Evolutionary conservation across 2,113 vertebrate genomes (phyloP).

Genomic region (Delphinus delphis): DNA sequence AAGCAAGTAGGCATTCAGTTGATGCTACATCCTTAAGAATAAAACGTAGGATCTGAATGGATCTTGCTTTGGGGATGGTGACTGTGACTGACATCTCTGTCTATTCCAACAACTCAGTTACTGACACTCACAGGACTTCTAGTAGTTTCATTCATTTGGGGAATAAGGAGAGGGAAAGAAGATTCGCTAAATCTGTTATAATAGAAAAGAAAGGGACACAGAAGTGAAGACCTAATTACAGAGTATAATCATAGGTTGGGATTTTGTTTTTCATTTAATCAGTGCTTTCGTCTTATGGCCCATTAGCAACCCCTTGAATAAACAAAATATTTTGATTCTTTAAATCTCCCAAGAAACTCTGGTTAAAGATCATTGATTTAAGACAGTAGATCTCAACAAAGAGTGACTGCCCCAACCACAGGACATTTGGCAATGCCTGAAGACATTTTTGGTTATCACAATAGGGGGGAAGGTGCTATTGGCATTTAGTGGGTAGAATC

Average conservation of each 20-base stretch:
- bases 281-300: background rate
- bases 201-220: background rate
- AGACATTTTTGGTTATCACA: background rate
- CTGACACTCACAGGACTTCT: background rate
- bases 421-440: background rate
- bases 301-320: background rate
- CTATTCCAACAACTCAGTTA: background rate
- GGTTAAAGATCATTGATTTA: background rate
- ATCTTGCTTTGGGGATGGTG: background rate
- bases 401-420: background rate
- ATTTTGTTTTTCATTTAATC: background rate
- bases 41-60: background rate
- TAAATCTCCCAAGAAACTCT: background rate
- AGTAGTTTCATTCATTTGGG: background rate
- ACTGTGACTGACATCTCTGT: background rate
- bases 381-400: background rate
- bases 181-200: background rate
- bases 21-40: background rate
- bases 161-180: background rate
- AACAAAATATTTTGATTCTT: background rate
- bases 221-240: background rate
- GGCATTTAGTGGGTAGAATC: background rate
- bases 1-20: background rate
- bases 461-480: background rate
- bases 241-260: background rate